These are phyloP conservation scores for Teinopalpus imperialis DNA, from an alignment of 2,888 invertebrate genomes.

Conservation along the genomic window DNA sequence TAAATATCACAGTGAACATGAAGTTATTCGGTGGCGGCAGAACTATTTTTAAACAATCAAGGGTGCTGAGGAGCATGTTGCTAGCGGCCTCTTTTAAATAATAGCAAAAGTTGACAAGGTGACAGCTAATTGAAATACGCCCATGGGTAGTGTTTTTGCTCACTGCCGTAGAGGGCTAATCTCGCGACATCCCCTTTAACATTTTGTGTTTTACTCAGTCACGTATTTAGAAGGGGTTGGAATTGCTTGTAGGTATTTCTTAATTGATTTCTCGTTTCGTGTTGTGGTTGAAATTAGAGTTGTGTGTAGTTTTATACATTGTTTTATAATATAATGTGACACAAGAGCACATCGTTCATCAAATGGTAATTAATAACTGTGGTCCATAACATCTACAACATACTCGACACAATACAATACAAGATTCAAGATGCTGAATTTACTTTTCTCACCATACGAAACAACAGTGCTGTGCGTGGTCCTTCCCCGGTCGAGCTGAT, in stretches of 20 bases:
- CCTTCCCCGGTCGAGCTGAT: too few species aligned
- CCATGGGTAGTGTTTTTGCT: conserved; percentile 77
- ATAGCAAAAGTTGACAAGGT: conserved; percentile 71
- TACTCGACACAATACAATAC: too few species aligned
- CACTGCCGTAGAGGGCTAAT: conserved; percentile 66
- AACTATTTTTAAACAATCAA: conserved; percentile 23
- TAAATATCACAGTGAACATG: too few species aligned
- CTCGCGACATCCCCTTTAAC: conserved; percentile 56
- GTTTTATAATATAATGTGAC: too few species aligned
- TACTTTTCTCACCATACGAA: too few species aligned
- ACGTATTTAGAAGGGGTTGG: conserved; percentile 57
- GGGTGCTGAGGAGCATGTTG: conserved; percentile 34
- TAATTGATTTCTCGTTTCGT: conserved; percentile 39
- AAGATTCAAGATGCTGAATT: too few species aligned
- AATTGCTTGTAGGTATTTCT: conserved; percentile 51
- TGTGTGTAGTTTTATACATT: too few species aligned
- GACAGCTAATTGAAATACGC: conserved; percentile 81
- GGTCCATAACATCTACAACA: too few species aligned
- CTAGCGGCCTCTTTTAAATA: conserved; percentile 44
- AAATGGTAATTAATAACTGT: too few species aligned
- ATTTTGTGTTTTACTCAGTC: conserved; percentile 52
- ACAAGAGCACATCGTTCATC: too few species aligned
- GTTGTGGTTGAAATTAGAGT: too few species aligned
- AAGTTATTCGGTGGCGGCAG: conserved; percentile 2
- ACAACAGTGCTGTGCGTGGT: too few species aligned